Evolutionary conservation across 2,888 invertebrate species (phyloP).

Genomic region (Diplolepis rosae): DNA sequence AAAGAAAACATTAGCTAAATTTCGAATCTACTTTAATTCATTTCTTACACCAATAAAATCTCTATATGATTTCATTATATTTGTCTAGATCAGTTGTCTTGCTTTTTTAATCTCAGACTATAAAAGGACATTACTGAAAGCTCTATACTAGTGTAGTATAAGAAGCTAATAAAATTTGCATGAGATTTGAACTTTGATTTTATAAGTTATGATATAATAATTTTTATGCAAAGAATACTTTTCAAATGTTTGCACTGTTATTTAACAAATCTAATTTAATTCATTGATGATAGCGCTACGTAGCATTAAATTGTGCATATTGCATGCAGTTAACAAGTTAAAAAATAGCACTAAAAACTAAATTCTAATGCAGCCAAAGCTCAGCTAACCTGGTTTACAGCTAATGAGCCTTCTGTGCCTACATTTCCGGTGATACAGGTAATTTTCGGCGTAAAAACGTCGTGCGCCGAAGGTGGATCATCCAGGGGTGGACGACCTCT

Average conservation of each 20-base stretch:
- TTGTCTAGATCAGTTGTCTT: too few relatives aligned
- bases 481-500: slow-evolving; percentile 82
- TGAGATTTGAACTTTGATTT: neutral
- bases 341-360: neutral
- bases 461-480: slow-evolving; percentile 75
- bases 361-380: slow-evolving; percentile 41
- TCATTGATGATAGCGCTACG: slow-evolving; percentile 27
- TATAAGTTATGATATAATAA: too few relatives aligned
- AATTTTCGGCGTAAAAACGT: slow-evolving; percentile 76
- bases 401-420: slow-evolving; percentile 55
- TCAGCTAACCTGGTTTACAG: slow-evolving; percentile 54
- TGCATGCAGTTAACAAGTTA: neutral
- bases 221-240: too few relatives aligned
- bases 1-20: slow-evolving; percentile 26
- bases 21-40: slow-evolving; percentile 10
- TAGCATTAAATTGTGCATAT: slow-evolving; percentile 43
- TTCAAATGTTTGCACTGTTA: too few relatives aligned
- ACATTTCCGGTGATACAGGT: slow-evolving; percentile 74
- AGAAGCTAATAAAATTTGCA: too few relatives aligned
- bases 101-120: too few relatives aligned
- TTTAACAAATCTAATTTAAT: too few relatives aligned
- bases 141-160: too few relatives aligned
- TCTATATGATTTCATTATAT: neutral
- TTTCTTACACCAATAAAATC: neutral
- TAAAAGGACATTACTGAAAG: too few relatives aligned